phyloP scores from a whole-genome alignment of 2,113 vertebrate genomes.

The Nicator chloris region DNA sequence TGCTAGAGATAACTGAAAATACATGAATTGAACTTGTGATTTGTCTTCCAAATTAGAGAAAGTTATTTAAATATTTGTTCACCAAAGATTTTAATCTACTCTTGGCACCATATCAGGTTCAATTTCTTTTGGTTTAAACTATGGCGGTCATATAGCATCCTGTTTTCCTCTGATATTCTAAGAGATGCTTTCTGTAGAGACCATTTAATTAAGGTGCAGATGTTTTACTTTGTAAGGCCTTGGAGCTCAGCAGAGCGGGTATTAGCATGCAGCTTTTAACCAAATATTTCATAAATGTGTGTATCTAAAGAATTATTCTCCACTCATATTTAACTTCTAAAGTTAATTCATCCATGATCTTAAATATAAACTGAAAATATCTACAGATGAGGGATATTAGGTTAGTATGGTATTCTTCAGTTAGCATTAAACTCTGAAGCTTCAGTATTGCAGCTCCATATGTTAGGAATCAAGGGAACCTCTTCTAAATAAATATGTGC shows the following conservation, averaged over 20 bases:
- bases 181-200: not conserved
- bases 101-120: not conserved
- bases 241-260: not conserved
- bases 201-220: not conserved
- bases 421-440: not conserved
- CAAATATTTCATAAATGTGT: not conserved
- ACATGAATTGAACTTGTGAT: not conserved
- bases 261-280: not conserved
- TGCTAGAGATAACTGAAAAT: not conserved
- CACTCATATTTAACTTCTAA: not conserved
- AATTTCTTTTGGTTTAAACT: not conserved
- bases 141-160: not conserved
- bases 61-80: not conserved
- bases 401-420: not conserved
- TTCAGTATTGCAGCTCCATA: not conserved
- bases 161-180: not conserved
- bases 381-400: not conserved
- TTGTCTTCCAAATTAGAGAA: not conserved
- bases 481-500: not conserved
- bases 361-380: not conserved
- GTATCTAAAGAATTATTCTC: not conserved
- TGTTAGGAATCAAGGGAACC: not conserved
- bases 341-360: not conserved
- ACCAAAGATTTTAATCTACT: not conserved
- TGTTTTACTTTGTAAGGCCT: not conserved